Evolutionary conservation across 2,888 invertebrate species (phyloP).

Genomic region (Heliconius charithonia): DNA sequence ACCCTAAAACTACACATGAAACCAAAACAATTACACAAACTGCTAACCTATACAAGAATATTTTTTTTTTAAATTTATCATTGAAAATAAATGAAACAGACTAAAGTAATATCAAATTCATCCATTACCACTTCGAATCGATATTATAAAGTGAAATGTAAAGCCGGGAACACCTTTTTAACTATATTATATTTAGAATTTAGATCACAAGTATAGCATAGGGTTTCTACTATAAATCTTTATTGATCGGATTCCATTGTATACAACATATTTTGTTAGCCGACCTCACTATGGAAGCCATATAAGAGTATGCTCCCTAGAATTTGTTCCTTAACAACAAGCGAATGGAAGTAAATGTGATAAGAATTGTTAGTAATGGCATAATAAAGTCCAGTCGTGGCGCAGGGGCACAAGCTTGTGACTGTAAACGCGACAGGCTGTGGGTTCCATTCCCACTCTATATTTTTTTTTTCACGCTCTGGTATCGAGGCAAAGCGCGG

Average conservation of each 20-base stretch:
- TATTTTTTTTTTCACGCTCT: too few relatives aligned
- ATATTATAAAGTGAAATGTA: neutral
- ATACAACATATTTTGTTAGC: constrained; percentile 14
- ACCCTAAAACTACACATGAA: constrained; percentile 11
- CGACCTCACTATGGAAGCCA: constrained; percentile 38
- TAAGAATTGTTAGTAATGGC: neutral
- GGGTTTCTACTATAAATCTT: constrained; percentile 34
- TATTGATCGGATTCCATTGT: constrained; percentile 26
- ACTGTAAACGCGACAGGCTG: too few relatives aligned
- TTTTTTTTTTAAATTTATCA: neutral
- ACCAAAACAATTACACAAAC: constrained; percentile 1
- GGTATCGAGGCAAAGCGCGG: too few relatives aligned
- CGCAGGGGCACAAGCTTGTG: too few relatives aligned
- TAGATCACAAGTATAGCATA: constrained; percentile 22
- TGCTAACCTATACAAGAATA: constrained; percentile 15
- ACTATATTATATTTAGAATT: constrained; percentile 14
- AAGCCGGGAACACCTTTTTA: neutral
- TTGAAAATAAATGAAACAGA: neutral
- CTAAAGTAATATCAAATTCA: constrained; percentile 20
- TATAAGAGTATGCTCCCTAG: constrained; percentile 24
- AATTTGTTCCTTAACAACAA: neutral
- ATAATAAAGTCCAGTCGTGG: too few relatives aligned
- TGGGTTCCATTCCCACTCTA: too few relatives aligned
- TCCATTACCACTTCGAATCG: neutral
- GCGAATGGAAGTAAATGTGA: neutral